Base-by-base conservation (phyloP, 1,140 invertebrate genomes). In the Drosophila sp. region DNA sequence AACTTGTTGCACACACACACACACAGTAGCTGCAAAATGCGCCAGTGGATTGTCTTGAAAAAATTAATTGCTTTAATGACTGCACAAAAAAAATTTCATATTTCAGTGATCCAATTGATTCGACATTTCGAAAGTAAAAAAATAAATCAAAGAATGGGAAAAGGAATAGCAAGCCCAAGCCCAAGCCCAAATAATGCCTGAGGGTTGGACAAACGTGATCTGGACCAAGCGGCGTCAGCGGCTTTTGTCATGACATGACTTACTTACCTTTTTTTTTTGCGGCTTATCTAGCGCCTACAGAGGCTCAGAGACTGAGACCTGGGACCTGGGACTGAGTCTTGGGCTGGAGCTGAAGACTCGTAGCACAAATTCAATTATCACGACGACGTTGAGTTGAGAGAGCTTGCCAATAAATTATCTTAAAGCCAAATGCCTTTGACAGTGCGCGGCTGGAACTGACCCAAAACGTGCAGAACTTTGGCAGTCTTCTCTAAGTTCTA, bases 331-430 rank as follows among this genome's bases (percentile, higher is more conserved):
- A 10, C 55, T 58, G 27, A 66, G 73, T 63, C 17, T 61, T 23
- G 25, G 10, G 35, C 55, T 58, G 27, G 27, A 64, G 77, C 66
- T 47, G 29, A 41, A 62, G 60, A 50, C 44, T 10, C 32, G 17
- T 61, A 67, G 76, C 80, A 89, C 84, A 89, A 89, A 89, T 89
- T 89, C 84, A 89, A 89, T 89, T 89, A 89, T 89, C 84, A 89
- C 84, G 84, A 89, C 76, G 68, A 84, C 72, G 44, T 10, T 25
- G 44, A 87, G 76, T 78, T 73, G 67, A 50, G 25, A 50, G 44
- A 66, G 80, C 80, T 72, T 70, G 80, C 84, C 84, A 89, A 89
- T 90, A 89, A 89, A 87, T 87, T 87, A 87, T 87, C 84, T 89
- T 72, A 72, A 70, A 87, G 84, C 84, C 84, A 80, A 89, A 89